Evolutionary conservation across 92 coral and sea anemone genomes (phyloP), one percentile per base, ranked within the genome.

Genomic region (Actinostola sp.): DNA sequence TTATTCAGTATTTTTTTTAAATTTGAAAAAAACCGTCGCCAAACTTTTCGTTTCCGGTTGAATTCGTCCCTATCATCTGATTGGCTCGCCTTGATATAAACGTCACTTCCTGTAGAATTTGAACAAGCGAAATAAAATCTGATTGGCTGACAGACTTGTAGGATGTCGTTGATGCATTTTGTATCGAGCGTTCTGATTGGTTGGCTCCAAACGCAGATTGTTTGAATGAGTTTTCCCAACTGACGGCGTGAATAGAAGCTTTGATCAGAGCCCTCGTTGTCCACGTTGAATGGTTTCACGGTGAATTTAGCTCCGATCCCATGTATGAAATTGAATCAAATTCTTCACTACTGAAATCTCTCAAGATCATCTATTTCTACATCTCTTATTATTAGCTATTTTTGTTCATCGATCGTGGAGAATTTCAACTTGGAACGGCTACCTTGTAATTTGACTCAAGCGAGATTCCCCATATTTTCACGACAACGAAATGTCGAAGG

Each of bases 181-280:
- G 32, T 19, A 45, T 75, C 55, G 13, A n/a, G 72, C 46, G 50
- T 43, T 85, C 24, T 82, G 81, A 82, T 86, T 86, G 88, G 92
- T 80, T 77, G 46, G 58, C 57, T 57, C 33, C 46, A 66, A 55
- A 72, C 74, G 92, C 87, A 80, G 76, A 73, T 83, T 78, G 81
- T 89, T 90, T 90, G 96, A 90, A 90, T 70, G 95, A 64, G 85
- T 76, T 83, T 70, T 69, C 84, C 77, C 78, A 86, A 86, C 91
- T 81, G 86, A 25, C 87, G 72, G 74, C 72, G 36, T 69, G 82
- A 63, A 88, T 39, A 84, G 80, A 66, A 67, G 50, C 72, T 46
- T 50, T 67, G 72, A 67, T 67, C 72, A 41, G 25, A 28, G 53
- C 17, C 39, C 15, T 17, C 35, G 11, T 54, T 10, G 61, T 54